Conservation (phyloP, 1,140 invertebrate genomes). For the Luehdorfia chinensis region DNA sequence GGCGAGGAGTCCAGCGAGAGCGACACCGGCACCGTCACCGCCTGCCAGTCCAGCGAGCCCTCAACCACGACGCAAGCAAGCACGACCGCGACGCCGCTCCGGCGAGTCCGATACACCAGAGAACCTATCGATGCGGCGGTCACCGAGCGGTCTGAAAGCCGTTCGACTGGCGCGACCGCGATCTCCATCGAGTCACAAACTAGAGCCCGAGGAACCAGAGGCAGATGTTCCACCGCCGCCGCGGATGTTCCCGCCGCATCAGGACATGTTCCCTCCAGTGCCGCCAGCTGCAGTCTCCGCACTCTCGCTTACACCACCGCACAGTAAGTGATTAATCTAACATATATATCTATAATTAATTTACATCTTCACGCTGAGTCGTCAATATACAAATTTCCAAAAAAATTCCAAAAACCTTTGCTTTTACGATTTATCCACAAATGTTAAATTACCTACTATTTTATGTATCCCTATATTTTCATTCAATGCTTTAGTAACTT, state of each 20-base stretch:
- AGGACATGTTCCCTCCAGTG: slow-evolving; percentile 81
- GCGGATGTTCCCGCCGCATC: slow-evolving; percentile 77
- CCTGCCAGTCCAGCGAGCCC: slow-evolving; percentile 82
- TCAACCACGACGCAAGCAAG: slow-evolving; percentile 87
- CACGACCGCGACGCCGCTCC: slow-evolving; percentile 86
- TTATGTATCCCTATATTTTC: too few relatives aligned
- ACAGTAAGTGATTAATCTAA: slow-evolving; percentile 80
- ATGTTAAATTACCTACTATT: too few relatives aligned
- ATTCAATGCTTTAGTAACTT: too few relatives aligned
- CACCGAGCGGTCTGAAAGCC: slow-evolving; percentile 79
- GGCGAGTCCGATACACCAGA: slow-evolving; percentile 80
- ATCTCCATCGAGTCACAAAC: slow-evolving; percentile 44
- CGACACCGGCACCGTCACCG: slow-evolving; percentile 55
- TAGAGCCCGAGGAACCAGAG: slow-evolving; percentile 58
- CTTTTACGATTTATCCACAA: neutral
- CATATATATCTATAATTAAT: too few relatives aligned
- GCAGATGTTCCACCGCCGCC: slow-evolving; percentile 61
- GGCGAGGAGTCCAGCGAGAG: slow-evolving; percentile 77
- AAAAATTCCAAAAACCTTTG: too few relatives aligned
- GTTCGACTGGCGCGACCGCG: slow-evolving; percentile 62
- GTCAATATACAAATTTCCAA: too few relatives aligned
- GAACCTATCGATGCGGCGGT: slow-evolving; percentile 75
- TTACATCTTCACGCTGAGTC: too few relatives aligned
- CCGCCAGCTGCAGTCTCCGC: slow-evolving; percentile 85
- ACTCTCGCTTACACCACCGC: slow-evolving; percentile 86